Evolutionary conservation across 2,797 vertebrate genomes (phyloP).

Genomic region (Molothrus aeneus): DNA sequence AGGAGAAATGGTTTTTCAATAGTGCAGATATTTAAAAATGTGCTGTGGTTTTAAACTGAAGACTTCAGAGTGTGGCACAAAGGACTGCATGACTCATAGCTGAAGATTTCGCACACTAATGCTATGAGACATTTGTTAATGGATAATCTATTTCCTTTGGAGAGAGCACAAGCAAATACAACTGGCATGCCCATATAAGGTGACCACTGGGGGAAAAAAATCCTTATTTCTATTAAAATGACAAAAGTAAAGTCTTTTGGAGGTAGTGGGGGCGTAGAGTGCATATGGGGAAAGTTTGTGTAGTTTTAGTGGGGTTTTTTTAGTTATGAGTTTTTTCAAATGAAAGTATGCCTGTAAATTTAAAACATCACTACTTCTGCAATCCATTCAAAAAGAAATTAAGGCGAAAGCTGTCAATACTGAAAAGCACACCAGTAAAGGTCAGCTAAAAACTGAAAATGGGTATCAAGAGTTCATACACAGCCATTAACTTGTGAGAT

Average conservation of each 20-base stretch:
- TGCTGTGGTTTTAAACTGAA: conserved; percentile 4
- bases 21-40: conserved; percentile 13
- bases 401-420: not conserved
- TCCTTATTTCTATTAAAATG: not conserved
- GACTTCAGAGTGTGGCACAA: conserved; percentile 3
- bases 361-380: not conserved
- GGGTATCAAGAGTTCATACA: not conserved
- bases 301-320: not conserved
- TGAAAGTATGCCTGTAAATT: not conserved
- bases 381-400: not conserved
- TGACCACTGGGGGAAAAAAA: not conserved
- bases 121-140: conserved; percentile 52
- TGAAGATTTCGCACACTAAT: conserved; percentile 9
- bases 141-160: conserved; percentile 47
- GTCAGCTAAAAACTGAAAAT: not conserved
- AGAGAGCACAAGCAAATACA: not conserved
- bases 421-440: not conserved
- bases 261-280: not conserved
- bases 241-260: not conserved
- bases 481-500: not conserved
- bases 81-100: conserved; percentile 41
- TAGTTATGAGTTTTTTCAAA: not conserved
- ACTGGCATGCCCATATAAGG: not conserved
- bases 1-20: not conserved
- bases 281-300: not conserved